Base-by-base conservation (phyloP, 2,797 vertebrate species). In the Xyrichtys novacula region DNA sequence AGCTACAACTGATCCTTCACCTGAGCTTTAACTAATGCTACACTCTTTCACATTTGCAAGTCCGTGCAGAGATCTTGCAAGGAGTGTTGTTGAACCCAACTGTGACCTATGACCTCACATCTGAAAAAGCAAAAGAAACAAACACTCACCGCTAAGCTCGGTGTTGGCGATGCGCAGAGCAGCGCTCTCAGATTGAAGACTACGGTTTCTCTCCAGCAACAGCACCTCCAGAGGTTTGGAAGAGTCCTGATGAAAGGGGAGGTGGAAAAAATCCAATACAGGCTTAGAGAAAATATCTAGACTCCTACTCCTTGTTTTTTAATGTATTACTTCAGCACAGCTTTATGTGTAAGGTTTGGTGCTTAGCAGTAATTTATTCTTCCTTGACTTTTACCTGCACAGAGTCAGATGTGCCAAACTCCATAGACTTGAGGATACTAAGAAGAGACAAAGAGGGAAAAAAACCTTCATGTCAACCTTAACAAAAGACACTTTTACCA, bases 401-500 rank as follows among this genome's bases (percentile, higher is more conserved):
- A 78, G 95, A 92, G 84, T 99, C 96, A 1, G 96, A 92, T 0
- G 96, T 94, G 44, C 96, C 93, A 86, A 98, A 98, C 93, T 99
- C 98, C 97, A 99, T 98, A 70, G 97, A 96, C 87, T 98, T 99
- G 81, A 99, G 94, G 84, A 99, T 98, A 82, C 98, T 99, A 92
- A 52, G 15, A 34, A 56, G 17, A 70, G 10, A 74, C 4, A 32
- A n/a, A 56, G 19, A 31, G 26, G 58, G 23, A 36, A 32, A 43
- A 16, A 17, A 23, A 11, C 6, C n/a, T n/a, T n/a, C 3, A 56
- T 25, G 44, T 61, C 9, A 74, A 59, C 23, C 15, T 3, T 17
- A 0, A 1, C 29, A 28, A 56, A 47, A 69, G 16, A 55, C 26
- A 67, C 34, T 48, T 8, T n/a, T 23, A 39, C 12, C 0, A 3